Evolutionary conservation across 2,113 vertebrate species (phyloP).

Genomic region (Neogale vison): DNA sequence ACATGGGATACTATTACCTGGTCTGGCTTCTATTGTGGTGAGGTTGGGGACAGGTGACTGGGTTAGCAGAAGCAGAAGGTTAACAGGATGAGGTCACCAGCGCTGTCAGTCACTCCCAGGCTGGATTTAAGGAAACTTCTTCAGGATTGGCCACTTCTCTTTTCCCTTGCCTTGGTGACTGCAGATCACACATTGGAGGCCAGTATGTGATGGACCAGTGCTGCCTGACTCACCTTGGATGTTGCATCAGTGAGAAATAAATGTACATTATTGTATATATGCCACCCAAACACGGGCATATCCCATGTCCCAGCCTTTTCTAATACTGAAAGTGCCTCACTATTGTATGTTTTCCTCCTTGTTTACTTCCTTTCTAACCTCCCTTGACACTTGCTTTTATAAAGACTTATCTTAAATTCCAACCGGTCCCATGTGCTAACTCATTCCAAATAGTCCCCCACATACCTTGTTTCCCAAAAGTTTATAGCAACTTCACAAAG

Average conservation of each 20-base stretch:
- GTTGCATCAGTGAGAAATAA: not conserved
- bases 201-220: not conserved
- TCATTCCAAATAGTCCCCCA: too few relatives aligned
- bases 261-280: not conserved
- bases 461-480: not conserved
- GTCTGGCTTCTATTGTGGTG: not conserved
- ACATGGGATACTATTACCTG: accelerated
- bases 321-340: not conserved
- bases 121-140: not conserved
- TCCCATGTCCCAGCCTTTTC: not conserved
- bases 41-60: not conserved
- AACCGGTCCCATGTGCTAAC: not conserved
- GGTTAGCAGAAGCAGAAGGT: not conserved
- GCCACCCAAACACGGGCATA: not conserved
- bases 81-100: not conserved
- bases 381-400: not conserved
- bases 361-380: not conserved
- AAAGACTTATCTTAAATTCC: not conserved
- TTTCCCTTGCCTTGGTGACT: not conserved
- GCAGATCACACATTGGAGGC: not conserved
- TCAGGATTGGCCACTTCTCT: not conserved
- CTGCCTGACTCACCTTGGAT: not conserved
- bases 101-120: not conserved
- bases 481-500: not conserved
- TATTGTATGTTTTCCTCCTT: not conserved